Evolutionary conservation across 2,888 invertebrate genomes (phyloP), one percentile per base, ranked within the genome.

Genomic region (Iphiclides podalirius): DNA sequence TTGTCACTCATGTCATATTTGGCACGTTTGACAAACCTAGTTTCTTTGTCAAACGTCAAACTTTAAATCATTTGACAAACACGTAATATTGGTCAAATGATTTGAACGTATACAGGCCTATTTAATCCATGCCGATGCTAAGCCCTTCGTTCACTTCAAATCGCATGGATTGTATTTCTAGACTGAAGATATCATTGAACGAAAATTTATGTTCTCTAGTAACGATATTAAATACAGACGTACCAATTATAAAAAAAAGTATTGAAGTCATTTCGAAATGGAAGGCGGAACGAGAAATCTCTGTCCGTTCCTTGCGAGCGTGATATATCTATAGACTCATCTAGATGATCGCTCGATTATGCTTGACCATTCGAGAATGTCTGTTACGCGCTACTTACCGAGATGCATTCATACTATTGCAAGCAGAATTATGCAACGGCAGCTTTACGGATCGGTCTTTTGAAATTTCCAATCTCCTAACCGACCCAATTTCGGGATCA

Each of bases 301-400:
- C 31, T 15, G 13, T 14, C 13, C 9, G 6, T 12, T 17, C 17
- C 16, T 20, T 9, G 1, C 7, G 11, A n/a, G 1, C 2, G 7
- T 3, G 20, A n/a, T 20, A 26, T 41, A 41, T 36, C 11, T 8
- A 38, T 11, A 17, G 15, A 11, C 12, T 42, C 26, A 23, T 38
- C 43, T 43, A 17, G 39, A 26, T 34, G 17, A n/a, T 26, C 7
- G 7, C 26, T 14, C 15, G 33, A 44, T 49, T 36, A 41, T 41
- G 31, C 12, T 41, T 37, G 35, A 39, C 35, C 43, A 39, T 44
- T 49, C 34, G 39, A 34, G 39, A 39, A 49, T 47, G 39, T 28
- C 52, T 38, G 56, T 52, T 55, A 47, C 47, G 59, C 54, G 46
- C 59, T 54, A 56, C 51, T 54, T 54, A 49, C 43, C 13, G 16